Percentiles rank a stretch among this genome's conserved stretches.
Evolutionary conservation across 1,140 invertebrate species (phyloP).

Genomic region (Eufriesea mexicana): DNA sequence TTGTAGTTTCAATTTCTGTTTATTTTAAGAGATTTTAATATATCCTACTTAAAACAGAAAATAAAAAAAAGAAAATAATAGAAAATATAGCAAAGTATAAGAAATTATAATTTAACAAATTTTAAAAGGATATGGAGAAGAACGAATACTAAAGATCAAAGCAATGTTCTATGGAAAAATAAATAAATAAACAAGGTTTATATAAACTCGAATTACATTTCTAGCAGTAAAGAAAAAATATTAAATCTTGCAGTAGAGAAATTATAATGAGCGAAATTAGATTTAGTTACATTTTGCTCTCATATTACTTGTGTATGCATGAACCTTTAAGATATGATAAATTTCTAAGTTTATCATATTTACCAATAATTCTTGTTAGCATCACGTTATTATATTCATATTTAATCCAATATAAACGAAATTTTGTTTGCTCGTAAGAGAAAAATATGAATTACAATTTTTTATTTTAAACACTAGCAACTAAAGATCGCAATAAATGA

Average conservation of each 20-base stretch:
- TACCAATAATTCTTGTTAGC: no score
- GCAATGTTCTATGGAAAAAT: background rate
- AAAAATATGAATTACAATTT: background rate
- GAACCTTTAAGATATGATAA: background rate
- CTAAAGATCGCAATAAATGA: background rate
- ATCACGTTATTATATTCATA: background rate
- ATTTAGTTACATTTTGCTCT: no score
- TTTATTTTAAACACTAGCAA: background rate
- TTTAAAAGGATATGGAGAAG: no score
- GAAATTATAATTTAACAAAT: no score
- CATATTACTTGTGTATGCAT: background rate
- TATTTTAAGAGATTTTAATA: no score
- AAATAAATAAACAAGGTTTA: no score
- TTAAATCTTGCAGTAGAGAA: background rate
- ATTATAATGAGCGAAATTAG: conserved; percentile 20
- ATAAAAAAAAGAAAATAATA: no score
- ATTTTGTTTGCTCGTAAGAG: no score
- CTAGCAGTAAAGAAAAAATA: background rate
- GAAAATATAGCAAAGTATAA: no score
- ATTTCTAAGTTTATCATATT: no score
- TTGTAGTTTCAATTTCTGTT: no score
- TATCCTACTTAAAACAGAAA: no score
- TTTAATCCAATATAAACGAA: background rate
- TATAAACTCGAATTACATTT: background rate
- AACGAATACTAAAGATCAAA: background rate